Conservation (phyloP, 2,797 vertebrate genomes). For the Peromyscus nudipes region DNA sequence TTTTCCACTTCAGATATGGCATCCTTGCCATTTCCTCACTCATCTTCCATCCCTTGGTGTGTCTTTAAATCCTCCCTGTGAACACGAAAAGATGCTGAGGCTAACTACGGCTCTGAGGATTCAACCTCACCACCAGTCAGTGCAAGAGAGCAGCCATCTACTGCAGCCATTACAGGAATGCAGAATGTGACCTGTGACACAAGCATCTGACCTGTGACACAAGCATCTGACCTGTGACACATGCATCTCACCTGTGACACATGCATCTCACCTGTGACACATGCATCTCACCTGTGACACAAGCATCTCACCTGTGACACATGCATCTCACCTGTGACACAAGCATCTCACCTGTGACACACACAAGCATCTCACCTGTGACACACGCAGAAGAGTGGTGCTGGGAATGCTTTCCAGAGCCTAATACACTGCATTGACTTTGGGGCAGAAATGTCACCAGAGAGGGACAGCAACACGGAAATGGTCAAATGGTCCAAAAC, state of each 20-base stretch:
- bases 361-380: too few species aligned
- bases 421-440: not conserved
- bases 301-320: too few species aligned
- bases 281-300: too few species aligned
- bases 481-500: not conserved
- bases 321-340: too few species aligned
- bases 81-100: not conserved
- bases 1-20: not conserved
- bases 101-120: not conserved
- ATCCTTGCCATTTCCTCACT: not conserved
- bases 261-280: too few species aligned
- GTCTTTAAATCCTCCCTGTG: not conserved
- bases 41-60: not conserved
- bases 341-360: too few species aligned
- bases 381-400: not conserved
- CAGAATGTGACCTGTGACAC: not conserved
- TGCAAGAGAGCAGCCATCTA: not conserved
- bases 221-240: too few species aligned
- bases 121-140: not conserved
- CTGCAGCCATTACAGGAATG: not conserved
- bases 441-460: constrained; percentile 27
- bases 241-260: too few species aligned
- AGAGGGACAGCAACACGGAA: not conserved
- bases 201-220: not conserved
- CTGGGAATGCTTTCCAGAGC: not conserved